Evolutionary conservation across 2,888 invertebrate genomes (phyloP), one percentile per base, ranked within the genome.

Genomic region (Spisula subtruncata): DNA sequence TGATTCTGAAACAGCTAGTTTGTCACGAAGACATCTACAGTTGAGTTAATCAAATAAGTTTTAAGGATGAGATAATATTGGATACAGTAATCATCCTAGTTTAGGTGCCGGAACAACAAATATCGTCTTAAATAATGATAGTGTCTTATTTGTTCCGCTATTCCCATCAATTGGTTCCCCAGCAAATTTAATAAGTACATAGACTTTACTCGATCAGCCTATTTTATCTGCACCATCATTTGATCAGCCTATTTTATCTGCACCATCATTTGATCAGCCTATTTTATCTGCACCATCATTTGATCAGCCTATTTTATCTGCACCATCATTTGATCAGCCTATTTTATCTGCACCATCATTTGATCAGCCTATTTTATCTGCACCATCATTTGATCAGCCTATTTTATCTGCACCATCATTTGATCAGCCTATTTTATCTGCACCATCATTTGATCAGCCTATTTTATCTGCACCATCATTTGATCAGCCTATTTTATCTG

Each of bases 211-310:
- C 25, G 60, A 66, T 66, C 25, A 66, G 60, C n/a, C 25, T n/a
- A n/a, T 25, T 66, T 66, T 66, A 66, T 66, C 60, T 66, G 60
- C 25, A n/a, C 60, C 8, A 20, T 2, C 20, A 66, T 66, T 66
- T 66, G 60, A 66, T 66, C 25, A 66, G 60, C n/a, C 25, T n/a
- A n/a, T 25, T 66, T 66, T 66, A 66, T 66, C 60, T 66, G 60
- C 25, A n/a, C n/a, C n/a, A n/a, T 8, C 12, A 66, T 25, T 66
- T 66, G 60, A 66, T 66, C 25, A 66, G 60, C n/a, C 25, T n/a
- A n/a, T 25, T 66, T 66, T 66, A 66, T 66, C 60, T 66, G 60
- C 25, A n/a, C n/a, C n/a, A n/a, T 8, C 12, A 66, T 25, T 66
- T 66, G 60, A 66, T 66, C 25, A 66, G 60, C n/a, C 25, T n/a